phyloP scores from a whole-genome alignment of 2,888 invertebrate species.

The Heliconius erato region DNA sequence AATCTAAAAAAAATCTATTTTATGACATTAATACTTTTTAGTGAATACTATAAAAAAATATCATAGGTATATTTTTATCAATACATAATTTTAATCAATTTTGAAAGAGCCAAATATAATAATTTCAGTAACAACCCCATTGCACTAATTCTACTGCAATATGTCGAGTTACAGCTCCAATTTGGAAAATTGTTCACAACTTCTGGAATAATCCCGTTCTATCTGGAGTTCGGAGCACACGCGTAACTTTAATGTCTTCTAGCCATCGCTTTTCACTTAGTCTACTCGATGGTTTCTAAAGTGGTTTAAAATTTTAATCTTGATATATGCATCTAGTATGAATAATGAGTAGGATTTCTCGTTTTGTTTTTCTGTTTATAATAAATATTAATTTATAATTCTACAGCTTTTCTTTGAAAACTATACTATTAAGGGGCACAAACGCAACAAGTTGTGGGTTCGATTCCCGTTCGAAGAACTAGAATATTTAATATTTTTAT shows the following conservation, averaged over 20 bases:
- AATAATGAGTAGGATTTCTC: neutral
- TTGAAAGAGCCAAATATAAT: neutral
- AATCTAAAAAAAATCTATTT: too few relatives aligned
- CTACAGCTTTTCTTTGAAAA: too few relatives aligned
- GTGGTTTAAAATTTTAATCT: constrained; percentile 20
- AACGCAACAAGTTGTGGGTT: too few relatives aligned
- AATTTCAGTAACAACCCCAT: constrained; percentile 24
- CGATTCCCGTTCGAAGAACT: too few relatives aligned
- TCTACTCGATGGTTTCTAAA: constrained; percentile 35
- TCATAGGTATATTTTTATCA: neutral
- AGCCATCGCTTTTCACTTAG: constrained; percentile 56
- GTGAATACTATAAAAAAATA: too few relatives aligned
- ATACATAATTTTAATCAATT: neutral
- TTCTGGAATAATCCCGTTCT: constrained; percentile 53
- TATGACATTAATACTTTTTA: neutral
- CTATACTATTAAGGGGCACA: too few relatives aligned
- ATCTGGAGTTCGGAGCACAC: constrained; percentile 52
- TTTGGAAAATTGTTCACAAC: constrained; percentile 55
- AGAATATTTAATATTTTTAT: too few relatives aligned
- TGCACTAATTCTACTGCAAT: constrained; percentile 52
- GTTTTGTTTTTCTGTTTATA: neutral
- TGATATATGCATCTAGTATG: neutral
- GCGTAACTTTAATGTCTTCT: constrained; percentile 54
- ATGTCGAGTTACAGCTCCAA: constrained; percentile 53
- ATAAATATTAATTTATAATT: neutral